Evolutionary conservation across 2,797 vertebrate genomes (phyloP).

Genomic region (Acipenser ruthenus): DNA sequence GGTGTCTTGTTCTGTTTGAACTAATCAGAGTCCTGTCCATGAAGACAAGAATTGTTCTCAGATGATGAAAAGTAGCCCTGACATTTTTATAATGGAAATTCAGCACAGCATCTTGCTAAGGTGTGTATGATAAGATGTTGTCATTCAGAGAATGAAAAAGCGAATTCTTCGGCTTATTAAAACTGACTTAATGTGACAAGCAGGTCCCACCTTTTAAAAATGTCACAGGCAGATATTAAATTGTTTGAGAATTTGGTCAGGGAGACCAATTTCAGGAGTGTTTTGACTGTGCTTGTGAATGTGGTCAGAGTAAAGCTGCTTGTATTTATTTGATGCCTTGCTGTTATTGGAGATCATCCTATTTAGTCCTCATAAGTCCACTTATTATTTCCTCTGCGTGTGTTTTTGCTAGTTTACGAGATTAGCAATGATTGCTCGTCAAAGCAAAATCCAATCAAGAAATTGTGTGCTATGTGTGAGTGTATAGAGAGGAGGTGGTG

Average conservation of each 20-base stretch:
- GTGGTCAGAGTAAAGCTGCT: too few relatives aligned
- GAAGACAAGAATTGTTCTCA: slow-evolving; percentile 36
- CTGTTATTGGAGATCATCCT: slow-evolving; percentile 32
- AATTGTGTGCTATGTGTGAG: slow-evolving; percentile 15
- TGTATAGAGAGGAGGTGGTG: neutral
- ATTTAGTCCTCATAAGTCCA: slow-evolving; percentile 42
- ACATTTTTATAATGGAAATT: slow-evolving; percentile 53
- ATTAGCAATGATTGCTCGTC: slow-evolving; percentile 57
- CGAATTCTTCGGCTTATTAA: slow-evolving; percentile 24
- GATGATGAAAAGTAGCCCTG: slow-evolving; percentile 46
- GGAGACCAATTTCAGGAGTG: neutral
- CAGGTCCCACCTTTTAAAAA: neutral
- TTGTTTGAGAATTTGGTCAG: neutral
- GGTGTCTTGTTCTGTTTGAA: slow-evolving; percentile 51
- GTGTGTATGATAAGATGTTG: slow-evolving; percentile 37
- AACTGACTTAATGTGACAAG: slow-evolving; percentile 31
- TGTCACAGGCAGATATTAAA: neutral
- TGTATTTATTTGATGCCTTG: neutral
- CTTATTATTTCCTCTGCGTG: slow-evolving; percentile 51
- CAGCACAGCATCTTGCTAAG: slow-evolving; percentile 43
- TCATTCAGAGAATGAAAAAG: slow-evolving; percentile 30
- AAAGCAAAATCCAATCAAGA: slow-evolving; percentile 65
- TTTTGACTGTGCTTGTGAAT: too few relatives aligned
- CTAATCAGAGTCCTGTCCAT: slow-evolving; percentile 39
- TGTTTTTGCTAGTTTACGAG: slow-evolving; percentile 39